Conservation (phyloP, 1,140 invertebrate species). For the Trypoxylus dichotomus region DNA sequence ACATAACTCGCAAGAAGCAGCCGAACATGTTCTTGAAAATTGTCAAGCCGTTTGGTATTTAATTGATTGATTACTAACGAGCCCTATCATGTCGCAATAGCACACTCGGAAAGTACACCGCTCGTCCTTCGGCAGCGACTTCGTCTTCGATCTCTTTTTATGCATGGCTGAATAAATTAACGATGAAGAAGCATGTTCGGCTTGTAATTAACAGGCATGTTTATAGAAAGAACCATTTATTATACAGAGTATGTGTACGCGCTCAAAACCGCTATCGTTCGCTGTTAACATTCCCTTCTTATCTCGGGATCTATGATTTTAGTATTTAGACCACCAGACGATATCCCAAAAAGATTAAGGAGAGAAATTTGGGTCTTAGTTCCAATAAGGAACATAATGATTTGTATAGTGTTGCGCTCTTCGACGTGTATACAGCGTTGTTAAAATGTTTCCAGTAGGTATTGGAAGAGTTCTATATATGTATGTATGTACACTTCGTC, state of each 20-base stretch:
- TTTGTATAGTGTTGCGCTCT: not conserved
- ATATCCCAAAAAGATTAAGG: not conserved
- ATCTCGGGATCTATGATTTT: conserved; percentile 3
- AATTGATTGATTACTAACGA: not conserved
- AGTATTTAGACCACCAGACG: conserved; percentile 10
- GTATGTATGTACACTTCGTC: too few relatives aligned
- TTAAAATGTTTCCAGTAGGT: too few relatives aligned
- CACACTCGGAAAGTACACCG: not conserved
- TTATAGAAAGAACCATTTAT: conserved; percentile 11
- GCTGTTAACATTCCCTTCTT: conserved; percentile 18
- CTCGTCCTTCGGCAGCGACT: not conserved
- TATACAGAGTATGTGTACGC: not conserved
- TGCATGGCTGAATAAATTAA: not conserved
- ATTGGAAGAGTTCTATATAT: too few relatives aligned
- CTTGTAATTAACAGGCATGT: conserved; percentile 12
- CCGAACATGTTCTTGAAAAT: not conserved
- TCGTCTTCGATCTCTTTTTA: not conserved
- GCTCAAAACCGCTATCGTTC: not conserved
- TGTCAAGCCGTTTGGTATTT: not conserved
- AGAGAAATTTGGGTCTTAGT: not conserved
- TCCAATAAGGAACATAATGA: not conserved
- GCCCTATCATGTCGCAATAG: not conserved
- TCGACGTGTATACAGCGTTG: too few relatives aligned
- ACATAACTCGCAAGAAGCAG: not conserved
- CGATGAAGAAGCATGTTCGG: conserved; percentile 9